Conservation (phyloP, 2,888 invertebrate species). For the Cinara cedri region DNA sequence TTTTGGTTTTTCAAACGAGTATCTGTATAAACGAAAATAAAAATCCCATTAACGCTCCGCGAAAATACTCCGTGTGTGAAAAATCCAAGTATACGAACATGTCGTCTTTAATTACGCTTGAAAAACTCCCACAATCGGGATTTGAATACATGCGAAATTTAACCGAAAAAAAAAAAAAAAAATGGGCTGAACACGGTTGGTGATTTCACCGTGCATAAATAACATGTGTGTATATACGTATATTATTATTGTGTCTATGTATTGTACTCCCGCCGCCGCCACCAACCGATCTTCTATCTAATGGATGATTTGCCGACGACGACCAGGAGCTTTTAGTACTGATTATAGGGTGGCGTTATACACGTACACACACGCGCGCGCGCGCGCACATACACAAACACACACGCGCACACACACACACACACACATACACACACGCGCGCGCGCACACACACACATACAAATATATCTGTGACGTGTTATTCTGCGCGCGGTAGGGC, state of each 20-base stretch:
- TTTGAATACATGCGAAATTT: no score
- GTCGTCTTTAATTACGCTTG: no score
- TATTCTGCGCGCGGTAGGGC: not conserved
- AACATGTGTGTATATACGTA: not conserved
- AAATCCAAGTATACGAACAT: no score
- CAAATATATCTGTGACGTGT: not conserved
- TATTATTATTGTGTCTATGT: not conserved
- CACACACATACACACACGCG: not conserved
- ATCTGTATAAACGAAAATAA: no score
- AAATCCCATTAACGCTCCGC: no score
- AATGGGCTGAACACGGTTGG: no score
- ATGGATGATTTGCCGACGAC: constrained; percentile 39
- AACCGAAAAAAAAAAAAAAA: no score
- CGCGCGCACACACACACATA: not conserved
- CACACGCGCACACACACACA: not conserved
- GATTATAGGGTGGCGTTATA: constrained; percentile 50
- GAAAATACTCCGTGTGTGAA: no score
- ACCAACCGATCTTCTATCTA: constrained; percentile 5
- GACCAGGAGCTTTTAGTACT: constrained; percentile 56
- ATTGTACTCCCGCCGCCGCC: not conserved
- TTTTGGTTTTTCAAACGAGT: no score
- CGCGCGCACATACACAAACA: no score
- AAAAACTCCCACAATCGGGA: no score
- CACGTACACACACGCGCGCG: not conserved
- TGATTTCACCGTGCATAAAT: not conserved